Evolutionary conservation across 2,797 vertebrate genomes (phyloP), one percentile per base, ranked within the genome.

Genomic region (Ctenochaetus hawaiiensis): DNA sequence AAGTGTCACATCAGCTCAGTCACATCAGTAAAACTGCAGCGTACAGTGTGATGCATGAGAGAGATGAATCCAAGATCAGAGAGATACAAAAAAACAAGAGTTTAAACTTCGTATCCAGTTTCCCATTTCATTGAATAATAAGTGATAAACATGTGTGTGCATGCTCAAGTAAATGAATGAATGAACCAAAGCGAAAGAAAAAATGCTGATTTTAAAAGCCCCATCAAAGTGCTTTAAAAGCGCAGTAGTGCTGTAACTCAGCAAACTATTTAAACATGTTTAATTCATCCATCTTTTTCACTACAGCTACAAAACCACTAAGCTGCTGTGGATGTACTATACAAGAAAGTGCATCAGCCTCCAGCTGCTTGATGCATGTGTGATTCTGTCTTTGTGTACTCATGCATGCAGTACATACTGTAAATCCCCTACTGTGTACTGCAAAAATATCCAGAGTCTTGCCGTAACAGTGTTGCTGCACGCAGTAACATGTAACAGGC

Each of bases 241-340:
- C 2, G 6, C 52, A n/a, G 23, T 37, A 5, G 30, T 70, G 57
- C 45, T 64, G 53, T 52, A 77, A 63, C 17, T 17, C 61, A 68
- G 59, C 74, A 70, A 82, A 72, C 34, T 18, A 39, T 82, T 80
- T 63, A 63, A 73, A 54, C 54, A 90, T 89, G 68, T 84, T 90
- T 89, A 80, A 90, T 92, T 86, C 45, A 86, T 90, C 57, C 8
- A 18, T 74, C 44, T 72, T n/a, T 6, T 8, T 51, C 13, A 12
- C 34, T 41, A 11, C 43, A 68, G 67, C 54, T 59, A 73, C 22
- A 71, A 80, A 74, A 52, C 30, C 23, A 49, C 71, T 49, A 30
- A 60, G 67, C 34, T 73, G 57, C 48, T 54, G 70, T 58, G n/a
- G 51, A 62, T 57, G 56, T 39, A 44, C 37, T 48, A 68, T 23